Percentiles rank a stretch among this genome's conserved stretches.
phyloP scores from a whole-genome alignment of 2,888 invertebrate species.

The Tetragnatha montana region DNA sequence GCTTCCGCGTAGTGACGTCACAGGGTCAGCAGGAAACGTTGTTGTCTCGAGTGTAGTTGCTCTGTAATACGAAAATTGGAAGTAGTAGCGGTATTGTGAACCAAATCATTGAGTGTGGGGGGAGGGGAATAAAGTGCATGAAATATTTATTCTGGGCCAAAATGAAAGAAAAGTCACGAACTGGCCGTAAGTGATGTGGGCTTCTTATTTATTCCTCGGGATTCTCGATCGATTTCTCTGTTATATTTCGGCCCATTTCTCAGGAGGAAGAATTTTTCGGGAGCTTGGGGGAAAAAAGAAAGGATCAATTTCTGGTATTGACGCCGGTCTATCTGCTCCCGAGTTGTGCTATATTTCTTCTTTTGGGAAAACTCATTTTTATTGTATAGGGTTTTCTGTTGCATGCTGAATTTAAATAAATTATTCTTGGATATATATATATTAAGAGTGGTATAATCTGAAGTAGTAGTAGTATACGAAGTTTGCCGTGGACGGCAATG shows the following conservation, averaged over 20 bases:
- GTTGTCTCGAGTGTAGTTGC: too few relatives aligned
- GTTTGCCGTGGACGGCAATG: too few relatives aligned
- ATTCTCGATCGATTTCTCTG: conserved; percentile 4
- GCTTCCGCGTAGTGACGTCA: too few relatives aligned
- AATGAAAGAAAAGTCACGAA: conserved; percentile 19
- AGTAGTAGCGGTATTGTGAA: not conserved
- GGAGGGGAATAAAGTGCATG: not conserved
- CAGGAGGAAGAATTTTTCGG: not conserved
- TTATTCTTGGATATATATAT: not conserved
- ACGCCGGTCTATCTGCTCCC: conserved; percentile 2
- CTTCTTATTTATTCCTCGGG: conserved; percentile 11
- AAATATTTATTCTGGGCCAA: conserved; percentile 25
- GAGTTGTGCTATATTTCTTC: not conserved
- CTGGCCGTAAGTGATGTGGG: conserved; percentile 22
- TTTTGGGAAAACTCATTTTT: conserved; percentile 7
- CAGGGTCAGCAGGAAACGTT: too few relatives aligned
- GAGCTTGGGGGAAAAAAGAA: not conserved
- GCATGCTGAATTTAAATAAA: conserved; percentile 9
- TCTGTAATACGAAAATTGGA: too few relatives aligned
- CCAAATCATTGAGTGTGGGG: not conserved
- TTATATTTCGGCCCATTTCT: not conserved
- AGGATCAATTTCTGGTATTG: conserved; percentile 12
- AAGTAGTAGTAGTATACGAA: too few relatives aligned
- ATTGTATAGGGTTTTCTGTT: conserved; percentile 4
- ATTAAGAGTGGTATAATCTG: too few relatives aligned